Percentiles rank a stretch among this genome's conserved stretches.
Conservation (phyloP, 2,888 invertebrate genomes). For the Busseola fusca region DNA sequence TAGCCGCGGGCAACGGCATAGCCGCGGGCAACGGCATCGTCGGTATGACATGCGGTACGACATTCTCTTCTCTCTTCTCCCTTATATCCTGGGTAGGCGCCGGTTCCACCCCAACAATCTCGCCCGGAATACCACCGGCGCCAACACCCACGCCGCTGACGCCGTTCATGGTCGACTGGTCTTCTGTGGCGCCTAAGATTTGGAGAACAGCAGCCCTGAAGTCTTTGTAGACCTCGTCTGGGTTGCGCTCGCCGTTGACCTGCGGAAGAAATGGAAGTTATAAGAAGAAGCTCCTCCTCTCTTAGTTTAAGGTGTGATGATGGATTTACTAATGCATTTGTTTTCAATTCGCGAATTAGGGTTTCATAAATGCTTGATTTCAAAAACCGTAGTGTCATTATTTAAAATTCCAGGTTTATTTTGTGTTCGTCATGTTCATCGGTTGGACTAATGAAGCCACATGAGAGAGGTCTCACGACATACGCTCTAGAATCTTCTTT, state of each 20-base stretch:
- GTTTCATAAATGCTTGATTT: background rate
- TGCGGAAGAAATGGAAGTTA: constrained; percentile 70
- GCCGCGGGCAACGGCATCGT: constrained; percentile 55
- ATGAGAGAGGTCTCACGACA: background rate
- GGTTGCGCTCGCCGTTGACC: constrained; percentile 96
- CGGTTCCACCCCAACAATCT: constrained; percentile 90
- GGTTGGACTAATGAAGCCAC: no score
- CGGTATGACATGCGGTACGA: constrained; percentile 54
- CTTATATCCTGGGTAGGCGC: constrained; percentile 77
- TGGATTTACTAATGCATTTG: no score
- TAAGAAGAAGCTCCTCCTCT: background rate
- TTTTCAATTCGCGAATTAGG: background rate
- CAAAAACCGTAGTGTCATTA: background rate
- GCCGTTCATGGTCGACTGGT: constrained; percentile 90
- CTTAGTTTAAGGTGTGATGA: background rate
- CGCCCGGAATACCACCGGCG: constrained; percentile 90
- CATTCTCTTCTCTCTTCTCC: constrained; percentile 51
- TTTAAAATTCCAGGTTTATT: background rate
- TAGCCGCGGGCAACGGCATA: constrained; percentile 15
- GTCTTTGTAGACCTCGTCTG: constrained; percentile 95
- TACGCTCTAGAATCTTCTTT: background rate
- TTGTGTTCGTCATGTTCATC: background rate
- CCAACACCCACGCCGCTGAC: constrained; percentile 89
- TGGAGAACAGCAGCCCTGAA: constrained; percentile 94
- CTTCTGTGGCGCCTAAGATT: constrained; percentile 92